These are phyloP conservation scores for Chelonoidis abingdonii DNA, from an alignment of 2,113 vertebrate species.

Conservation along the genomic window DNA sequence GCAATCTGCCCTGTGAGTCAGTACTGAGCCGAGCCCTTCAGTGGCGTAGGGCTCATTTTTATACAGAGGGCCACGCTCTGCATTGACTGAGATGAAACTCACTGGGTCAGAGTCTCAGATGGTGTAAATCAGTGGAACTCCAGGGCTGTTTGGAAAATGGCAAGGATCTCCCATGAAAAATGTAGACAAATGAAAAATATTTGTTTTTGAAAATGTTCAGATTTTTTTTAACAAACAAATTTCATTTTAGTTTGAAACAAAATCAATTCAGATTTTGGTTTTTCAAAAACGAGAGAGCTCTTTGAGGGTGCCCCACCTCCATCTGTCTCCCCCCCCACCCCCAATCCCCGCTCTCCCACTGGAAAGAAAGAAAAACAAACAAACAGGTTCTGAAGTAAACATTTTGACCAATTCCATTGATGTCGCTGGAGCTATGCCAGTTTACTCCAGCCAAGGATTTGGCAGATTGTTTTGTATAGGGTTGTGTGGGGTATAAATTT, in stretches of 20 bases:
- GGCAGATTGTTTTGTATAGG: not conserved
- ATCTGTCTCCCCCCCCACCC: no score
- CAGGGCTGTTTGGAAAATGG: no score
- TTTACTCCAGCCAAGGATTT: not conserved
- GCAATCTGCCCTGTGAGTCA: not conserved
- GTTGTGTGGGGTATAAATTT: not conserved
- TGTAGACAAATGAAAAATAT: not conserved
- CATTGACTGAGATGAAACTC: not conserved
- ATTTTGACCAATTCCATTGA: not conserved
- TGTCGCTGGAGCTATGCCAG: not conserved
- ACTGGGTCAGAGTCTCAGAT: accelerated
- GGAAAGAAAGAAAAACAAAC: not conserved
- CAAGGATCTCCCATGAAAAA: not conserved
- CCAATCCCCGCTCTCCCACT: accelerated
- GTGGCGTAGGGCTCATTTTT: not conserved
- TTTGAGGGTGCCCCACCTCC: not conserved
- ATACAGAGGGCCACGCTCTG: not conserved
- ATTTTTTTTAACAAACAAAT: not conserved
- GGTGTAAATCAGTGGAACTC: not conserved
- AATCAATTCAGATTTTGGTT: not conserved
- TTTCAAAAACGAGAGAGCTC: not conserved
- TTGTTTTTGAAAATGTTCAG: not conserved
- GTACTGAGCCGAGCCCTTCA: no score
- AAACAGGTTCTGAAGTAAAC: not conserved
- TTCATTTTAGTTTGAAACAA: not conserved